These are phyloP conservation scores for Stigmatopora nigra DNA, from an alignment of 2,113 vertebrate species.

Conservation along the genomic window DNA sequence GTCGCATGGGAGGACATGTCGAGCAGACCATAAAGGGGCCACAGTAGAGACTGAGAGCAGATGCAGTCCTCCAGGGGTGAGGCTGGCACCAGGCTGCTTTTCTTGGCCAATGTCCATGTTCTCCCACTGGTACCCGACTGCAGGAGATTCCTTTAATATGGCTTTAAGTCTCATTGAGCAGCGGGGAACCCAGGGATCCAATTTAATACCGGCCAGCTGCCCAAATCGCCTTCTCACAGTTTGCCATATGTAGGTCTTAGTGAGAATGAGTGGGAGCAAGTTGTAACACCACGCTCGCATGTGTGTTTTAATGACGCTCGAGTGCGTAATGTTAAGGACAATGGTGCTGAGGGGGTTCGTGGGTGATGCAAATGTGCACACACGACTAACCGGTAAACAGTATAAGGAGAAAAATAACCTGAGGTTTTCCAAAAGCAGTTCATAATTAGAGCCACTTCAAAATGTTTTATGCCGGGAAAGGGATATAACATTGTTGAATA, in stretches of 20 bases:
- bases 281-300: constrained; percentile 16
- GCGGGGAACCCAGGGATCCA: constrained; percentile 66
- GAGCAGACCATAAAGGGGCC: constrained; percentile 43
- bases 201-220: constrained; percentile 74
- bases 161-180: constrained; percentile 65
- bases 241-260: constrained; percentile 53
- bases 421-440: constrained; percentile 8
- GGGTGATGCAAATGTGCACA: constrained; percentile 19
- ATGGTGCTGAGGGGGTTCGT: not conserved
- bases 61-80: constrained; percentile 63
- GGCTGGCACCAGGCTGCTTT: constrained; percentile 62
- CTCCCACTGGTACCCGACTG: constrained; percentile 54
- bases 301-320: constrained; percentile 35
- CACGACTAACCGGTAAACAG: constrained; percentile 7
- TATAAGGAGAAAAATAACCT: constrained; percentile 9
- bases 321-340: constrained; percentile 11
- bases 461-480: constrained; percentile 1
- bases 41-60: constrained; percentile 47
- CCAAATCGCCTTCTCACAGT: constrained; percentile 45
- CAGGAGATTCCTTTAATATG: constrained; percentile 69
- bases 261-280: constrained; percentile 28
- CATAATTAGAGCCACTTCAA: constrained; percentile 1
- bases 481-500: constrained; percentile 10
- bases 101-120: constrained; percentile 60
- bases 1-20: constrained; percentile 44